A percentile compares a stretch with the other conserved stretches of the same genome.
phyloP scores from a whole-genome alignment of 1,140 invertebrate genomes.

The Temnothorax curvispinosus region DNA sequence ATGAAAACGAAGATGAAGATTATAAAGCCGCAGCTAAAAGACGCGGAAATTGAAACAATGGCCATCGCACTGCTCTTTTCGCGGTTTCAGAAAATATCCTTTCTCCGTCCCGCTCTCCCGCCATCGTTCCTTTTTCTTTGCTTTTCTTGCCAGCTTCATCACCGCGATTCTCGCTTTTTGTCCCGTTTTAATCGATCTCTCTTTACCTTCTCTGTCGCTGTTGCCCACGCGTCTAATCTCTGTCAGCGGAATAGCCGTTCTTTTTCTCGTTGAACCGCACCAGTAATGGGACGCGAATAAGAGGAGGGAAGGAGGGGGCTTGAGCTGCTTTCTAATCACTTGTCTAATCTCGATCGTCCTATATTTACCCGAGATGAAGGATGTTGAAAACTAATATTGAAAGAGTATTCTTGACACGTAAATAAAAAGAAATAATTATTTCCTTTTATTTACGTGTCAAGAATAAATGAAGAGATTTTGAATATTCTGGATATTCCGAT shows the following conservation, averaged over 20 bases:
- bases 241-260: neutral
- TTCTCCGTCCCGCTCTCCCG: neutral
- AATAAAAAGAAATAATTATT: neutral
- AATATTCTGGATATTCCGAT: neutral
- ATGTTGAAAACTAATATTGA: neutral
- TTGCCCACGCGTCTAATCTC: slow-evolving; percentile 44
- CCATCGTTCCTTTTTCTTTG: slow-evolving; percentile 1
- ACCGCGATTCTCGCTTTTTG: slow-evolving; percentile 57
- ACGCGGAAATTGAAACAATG: slow-evolving; percentile 69
- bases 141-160: slow-evolving; percentile 48
- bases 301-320: neutral
- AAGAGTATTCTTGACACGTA: neutral
- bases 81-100: slow-evolving; percentile 54
- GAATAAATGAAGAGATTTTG: neutral
- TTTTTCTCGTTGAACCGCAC: slow-evolving; percentile 10
- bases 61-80: slow-evolving; percentile 27
- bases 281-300: slow-evolving; percentile 9
- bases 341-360: slow-evolving; percentile 18
- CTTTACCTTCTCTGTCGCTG: neutral
- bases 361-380: neutral
- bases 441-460: neutral
- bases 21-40: slow-evolving; percentile 56
- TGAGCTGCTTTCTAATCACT: slow-evolving; percentile 34
- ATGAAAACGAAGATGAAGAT: slow-evolving; percentile 48
- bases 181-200: slow-evolving; percentile 44